A percentile compares a stretch with the other conserved stretches of the same genome.
Conservation (phyloP, 2,888 invertebrate genomes). For the Schrankia costaestrigalis region DNA sequence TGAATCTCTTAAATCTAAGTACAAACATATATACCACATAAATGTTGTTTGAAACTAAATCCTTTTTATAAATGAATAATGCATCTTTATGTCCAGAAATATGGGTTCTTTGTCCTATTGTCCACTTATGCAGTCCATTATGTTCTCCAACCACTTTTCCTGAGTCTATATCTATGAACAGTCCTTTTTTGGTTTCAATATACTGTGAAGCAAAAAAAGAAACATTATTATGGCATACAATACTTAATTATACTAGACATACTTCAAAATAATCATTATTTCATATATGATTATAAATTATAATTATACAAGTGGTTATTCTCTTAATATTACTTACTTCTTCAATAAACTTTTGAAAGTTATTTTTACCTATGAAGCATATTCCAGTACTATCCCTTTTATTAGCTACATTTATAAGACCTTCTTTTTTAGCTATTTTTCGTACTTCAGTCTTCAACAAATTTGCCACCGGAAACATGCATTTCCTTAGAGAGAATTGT, state of each 20-base stretch:
- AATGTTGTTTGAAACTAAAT: conserved; percentile 85
- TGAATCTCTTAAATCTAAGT: too few relatives aligned
- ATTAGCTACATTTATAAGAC: conserved; percentile 83
- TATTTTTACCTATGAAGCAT: conserved; percentile 96
- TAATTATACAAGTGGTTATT: too few relatives aligned
- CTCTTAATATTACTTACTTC: conserved; percentile 85
- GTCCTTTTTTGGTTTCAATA: conserved; percentile 87
- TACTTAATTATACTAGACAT: too few relatives aligned
- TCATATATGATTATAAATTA: too few relatives aligned
- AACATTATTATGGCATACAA: conserved; percentile 1
- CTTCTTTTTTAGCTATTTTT: conserved; percentile 85
- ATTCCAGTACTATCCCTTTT: conserved; percentile 96
- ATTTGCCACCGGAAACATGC: conserved; percentile 95
- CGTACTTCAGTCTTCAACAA: conserved; percentile 89
- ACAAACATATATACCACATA: conserved; percentile 83
- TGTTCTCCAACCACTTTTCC: conserved; percentile 89
- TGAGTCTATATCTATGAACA: conserved; percentile 91
- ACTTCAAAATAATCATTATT: too few relatives aligned
- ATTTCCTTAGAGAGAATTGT: conserved; percentile 86
- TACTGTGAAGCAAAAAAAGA: conserved; percentile 81
- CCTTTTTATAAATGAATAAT: conserved; percentile 88
- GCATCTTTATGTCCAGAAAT: conserved; percentile 82
- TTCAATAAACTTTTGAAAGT: conserved; percentile 93
- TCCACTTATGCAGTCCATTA: conserved; percentile 94
- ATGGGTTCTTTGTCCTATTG: conserved; percentile 92